phyloP scores from a whole-genome alignment of 2,888 invertebrate genomes.

The Lithophane semibrunnea region DNA sequence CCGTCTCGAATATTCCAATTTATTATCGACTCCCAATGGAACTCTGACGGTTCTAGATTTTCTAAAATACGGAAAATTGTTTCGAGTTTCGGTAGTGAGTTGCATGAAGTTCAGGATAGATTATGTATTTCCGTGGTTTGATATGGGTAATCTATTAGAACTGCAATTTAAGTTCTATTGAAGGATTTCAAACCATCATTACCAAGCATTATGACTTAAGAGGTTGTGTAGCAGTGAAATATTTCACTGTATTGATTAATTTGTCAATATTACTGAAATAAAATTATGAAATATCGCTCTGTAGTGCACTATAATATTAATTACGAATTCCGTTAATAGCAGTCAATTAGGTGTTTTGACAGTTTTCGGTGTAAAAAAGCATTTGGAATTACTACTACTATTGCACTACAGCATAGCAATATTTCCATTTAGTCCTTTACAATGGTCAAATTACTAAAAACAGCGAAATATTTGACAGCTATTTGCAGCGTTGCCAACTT shows the following conservation, averaged over 20 bases:
- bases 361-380: too few species aligned
- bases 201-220: too few species aligned
- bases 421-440: not conserved
- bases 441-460: not conserved
- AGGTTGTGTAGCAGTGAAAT: not conserved
- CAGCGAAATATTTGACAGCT: not conserved
- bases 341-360: too few species aligned
- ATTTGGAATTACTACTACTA: too few species aligned
- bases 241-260: not conserved
- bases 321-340: not conserved
- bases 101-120: slow-evolving; percentile 1
- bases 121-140: not conserved
- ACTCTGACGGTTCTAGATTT: slow-evolving; percentile 35
- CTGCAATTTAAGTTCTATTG: not conserved
- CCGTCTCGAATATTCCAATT: slow-evolving; percentile 60
- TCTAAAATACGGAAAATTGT: slow-evolving; percentile 37
- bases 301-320: not conserved
- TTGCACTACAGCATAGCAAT: not conserved
- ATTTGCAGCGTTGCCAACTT: not conserved
- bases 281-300: not conserved
- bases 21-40: slow-evolving; percentile 51
- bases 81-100: slow-evolving; percentile 7
- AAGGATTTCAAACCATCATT: not conserved
- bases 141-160: not conserved
- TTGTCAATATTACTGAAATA: not conserved